phyloP scores from a whole-genome alignment of 2,113 vertebrate genomes.

The Noturus placidus region DNA sequence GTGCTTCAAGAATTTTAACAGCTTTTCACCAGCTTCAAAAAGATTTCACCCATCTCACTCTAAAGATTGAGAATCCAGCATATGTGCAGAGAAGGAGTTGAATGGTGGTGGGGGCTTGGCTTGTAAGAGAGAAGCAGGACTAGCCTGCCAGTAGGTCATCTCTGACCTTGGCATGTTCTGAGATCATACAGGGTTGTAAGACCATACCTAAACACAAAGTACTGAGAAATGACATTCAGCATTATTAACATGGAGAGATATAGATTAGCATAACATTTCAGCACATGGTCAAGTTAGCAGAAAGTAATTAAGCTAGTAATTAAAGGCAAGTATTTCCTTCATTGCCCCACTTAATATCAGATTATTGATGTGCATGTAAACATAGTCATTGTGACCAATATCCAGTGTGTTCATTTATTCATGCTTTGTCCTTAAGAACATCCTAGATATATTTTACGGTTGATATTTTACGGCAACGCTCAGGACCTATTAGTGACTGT shows the following conservation, averaged over 20 bases:
- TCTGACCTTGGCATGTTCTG: not conserved
- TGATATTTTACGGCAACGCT: not conserved
- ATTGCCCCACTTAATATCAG: not conserved
- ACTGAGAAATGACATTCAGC: not conserved
- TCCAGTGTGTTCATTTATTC: not conserved
- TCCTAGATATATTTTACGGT: not conserved
- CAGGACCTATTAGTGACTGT: not conserved
- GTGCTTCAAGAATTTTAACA: not conserved
- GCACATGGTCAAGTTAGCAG: not conserved
- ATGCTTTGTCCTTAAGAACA: not conserved
- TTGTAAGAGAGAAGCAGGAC: not conserved
- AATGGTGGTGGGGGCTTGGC: not conserved
- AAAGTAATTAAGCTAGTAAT: not conserved
- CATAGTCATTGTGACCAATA: not conserved
- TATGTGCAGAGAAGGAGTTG: not conserved
- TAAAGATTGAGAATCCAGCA: not conserved
- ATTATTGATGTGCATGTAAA: too few relatives aligned
- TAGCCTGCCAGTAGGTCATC: not conserved
- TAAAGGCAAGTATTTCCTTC: not conserved
- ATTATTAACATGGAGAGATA: not conserved
- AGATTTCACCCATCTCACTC: not conserved
- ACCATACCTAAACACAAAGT: not conserved
- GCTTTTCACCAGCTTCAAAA: not conserved
- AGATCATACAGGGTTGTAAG: not conserved
- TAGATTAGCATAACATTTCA: not conserved